phyloP scores from a whole-genome alignment of 2,888 invertebrate genomes.

The Cerceris rybyensis region DNA sequence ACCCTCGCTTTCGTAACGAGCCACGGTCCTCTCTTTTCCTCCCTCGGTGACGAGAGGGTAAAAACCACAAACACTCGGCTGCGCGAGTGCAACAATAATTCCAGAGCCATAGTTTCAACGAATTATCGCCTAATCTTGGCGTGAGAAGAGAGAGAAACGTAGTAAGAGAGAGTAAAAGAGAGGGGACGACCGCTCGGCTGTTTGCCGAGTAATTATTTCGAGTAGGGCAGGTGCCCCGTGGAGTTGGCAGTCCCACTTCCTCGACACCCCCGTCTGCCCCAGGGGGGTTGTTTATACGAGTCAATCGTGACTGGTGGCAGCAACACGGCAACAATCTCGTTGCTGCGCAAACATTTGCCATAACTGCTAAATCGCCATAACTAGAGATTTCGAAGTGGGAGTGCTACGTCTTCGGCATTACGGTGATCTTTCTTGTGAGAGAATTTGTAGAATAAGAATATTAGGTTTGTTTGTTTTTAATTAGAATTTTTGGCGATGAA shows the following conservation, averaged over 20 bases:
- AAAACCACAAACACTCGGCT: too few relatives aligned
- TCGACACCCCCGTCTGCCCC: too few relatives aligned
- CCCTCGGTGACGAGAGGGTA: too few relatives aligned
- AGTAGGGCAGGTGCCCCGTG: constrained; percentile 45
- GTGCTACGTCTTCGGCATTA: background rate
- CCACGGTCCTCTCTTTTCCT: too few relatives aligned
- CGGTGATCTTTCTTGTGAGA: too few relatives aligned
- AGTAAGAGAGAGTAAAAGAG: background rate
- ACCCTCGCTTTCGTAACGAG: too few relatives aligned
- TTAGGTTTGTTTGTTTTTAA: too few relatives aligned
- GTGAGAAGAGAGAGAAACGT: constrained; percentile 3
- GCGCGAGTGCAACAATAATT: constrained; percentile 19
- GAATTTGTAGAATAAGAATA: too few relatives aligned
- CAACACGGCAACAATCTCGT: constrained; percentile 14
- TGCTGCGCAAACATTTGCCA: constrained; percentile 49
- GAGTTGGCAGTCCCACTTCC: constrained; percentile 52
- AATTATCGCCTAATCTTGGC: constrained; percentile 61
- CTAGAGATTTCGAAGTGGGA: constrained; percentile 1
- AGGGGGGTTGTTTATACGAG: constrained; percentile 66
- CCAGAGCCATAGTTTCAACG: constrained; percentile 51
- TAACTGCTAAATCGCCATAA: constrained; percentile 21
- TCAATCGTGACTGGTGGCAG: constrained; percentile 65
- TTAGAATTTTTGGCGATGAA: too few relatives aligned
- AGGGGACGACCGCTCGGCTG: constrained; percentile 26
- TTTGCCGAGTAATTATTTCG: constrained; percentile 69